phyloP scores from a whole-genome alignment of 1,140 invertebrate species.

The Ooceraea biroi region DNA sequence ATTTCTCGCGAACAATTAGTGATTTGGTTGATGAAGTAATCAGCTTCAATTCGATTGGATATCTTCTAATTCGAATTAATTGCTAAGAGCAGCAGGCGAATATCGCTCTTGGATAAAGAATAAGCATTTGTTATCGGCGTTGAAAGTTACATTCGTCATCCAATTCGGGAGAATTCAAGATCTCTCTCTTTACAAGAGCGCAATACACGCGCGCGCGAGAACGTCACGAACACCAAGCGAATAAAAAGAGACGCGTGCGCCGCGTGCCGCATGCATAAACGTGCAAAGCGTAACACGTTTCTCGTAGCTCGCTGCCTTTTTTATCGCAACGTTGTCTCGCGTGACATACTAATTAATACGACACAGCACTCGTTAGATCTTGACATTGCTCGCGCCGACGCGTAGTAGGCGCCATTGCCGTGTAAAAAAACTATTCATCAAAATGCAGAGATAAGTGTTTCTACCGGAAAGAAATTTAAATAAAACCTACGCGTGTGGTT shows the following conservation, averaged over 20 bases:
- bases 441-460: neutral
- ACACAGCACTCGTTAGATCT: neutral
- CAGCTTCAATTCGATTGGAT: too few species aligned
- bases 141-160: conserved; percentile 13
- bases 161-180: neutral
- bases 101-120: neutral
- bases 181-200: conserved; percentile 7
- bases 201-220: conserved; percentile 20
- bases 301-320: conserved; percentile 31
- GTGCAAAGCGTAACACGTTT: conserved; percentile 15
- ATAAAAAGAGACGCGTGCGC: conserved; percentile 16
- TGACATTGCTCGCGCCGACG: neutral
- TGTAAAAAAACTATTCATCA: neutral
- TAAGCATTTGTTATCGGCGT: neutral
- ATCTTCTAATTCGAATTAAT: too few species aligned
- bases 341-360: conserved; percentile 35
- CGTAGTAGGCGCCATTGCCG: neutral
- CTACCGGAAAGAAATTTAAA: conserved; percentile 13
- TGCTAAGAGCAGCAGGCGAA: neutral
- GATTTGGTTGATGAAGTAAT: neutral
- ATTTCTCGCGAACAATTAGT: neutral
- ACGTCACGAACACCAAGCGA: conserved; percentile 31
- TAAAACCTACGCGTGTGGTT: conserved; percentile 19
- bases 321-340: conserved; percentile 11
- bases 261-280: conserved; percentile 43